phyloP scores from a whole-genome alignment of 30 jellyfish, hydroid and myxozoan species.

The Nemopilema nomurai region DNA sequence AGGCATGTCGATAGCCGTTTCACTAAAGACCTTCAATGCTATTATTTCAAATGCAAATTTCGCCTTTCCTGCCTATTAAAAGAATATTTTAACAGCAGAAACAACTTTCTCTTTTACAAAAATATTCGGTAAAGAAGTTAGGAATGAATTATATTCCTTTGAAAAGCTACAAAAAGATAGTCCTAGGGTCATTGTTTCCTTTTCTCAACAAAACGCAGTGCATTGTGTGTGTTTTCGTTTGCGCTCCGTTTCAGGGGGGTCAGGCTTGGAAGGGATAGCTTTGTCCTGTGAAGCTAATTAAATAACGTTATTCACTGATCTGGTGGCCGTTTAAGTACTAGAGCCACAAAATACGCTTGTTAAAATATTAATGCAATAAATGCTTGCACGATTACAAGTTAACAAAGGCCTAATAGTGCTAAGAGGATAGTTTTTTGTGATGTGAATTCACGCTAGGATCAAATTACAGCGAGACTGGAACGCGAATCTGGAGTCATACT shows the following conservation, averaged over 20 bases:
- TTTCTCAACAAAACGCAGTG: not conserved
- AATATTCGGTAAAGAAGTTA: not conserved
- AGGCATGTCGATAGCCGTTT: not conserved
- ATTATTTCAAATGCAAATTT: not conserved
- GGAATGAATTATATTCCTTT: no score
- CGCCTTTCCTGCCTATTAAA: not conserved
- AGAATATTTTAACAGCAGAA: not conserved
- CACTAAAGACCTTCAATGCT: not conserved
- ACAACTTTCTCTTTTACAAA: not conserved
- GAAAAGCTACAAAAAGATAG: not conserved
- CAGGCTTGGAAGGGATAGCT: not conserved
- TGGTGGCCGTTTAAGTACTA: constrained; percentile 38
- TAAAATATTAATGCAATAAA: constrained; percentile 20
- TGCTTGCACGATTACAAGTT: constrained; percentile 9
- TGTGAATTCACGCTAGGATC: not conserved
- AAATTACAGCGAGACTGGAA: not conserved
- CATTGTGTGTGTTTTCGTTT: constrained; percentile 5
- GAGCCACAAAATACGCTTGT: constrained; percentile 25
- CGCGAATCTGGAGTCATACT: not conserved
- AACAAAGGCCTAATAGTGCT: not conserved
- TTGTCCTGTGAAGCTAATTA: not conserved
- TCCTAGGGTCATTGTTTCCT: not conserved
- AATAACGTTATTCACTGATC: not conserved
- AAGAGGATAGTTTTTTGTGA: not conserved
- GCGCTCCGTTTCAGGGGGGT: no score